Evolutionary conservation across 2,797 vertebrate genomes (phyloP), one percentile per base, ranked within the genome.

Genomic region (Hemitrygon akajei): DNA sequence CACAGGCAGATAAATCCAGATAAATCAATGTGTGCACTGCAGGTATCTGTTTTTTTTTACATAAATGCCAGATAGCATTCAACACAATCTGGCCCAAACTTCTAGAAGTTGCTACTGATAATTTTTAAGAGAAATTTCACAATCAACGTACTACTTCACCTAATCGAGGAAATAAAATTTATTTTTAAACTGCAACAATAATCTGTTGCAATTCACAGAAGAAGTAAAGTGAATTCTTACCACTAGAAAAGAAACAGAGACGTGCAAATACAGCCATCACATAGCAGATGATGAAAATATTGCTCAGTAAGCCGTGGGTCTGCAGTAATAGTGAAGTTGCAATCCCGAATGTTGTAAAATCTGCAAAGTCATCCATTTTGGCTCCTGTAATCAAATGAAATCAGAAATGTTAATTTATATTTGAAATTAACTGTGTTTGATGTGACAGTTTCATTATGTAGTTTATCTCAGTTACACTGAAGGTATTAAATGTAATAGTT

Each of bases 291-390:
- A 97, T 97, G 94, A 99, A 95, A 77, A 98, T 92, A 94, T 97
- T 97, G 0, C 97, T 98, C 95, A 98, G 94, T 94, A 98, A 91
- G 0, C 97, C 96, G 0, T 96, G 95, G 0, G 97, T 97, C 91
- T 97, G 97, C 80, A 99, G 96, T 77, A 99, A 97, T 95, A 99
- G 95, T 0, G 98, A 97, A 0, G 98, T 98, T 91, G 98, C 98
- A 71, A 99, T 97, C 81, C 98, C 98, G 0, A 98, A 99, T 0
- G 98, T 98, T 25, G 98, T 99, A 95, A 98, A 99, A 95, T 98
- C 97, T 0, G 98, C 98, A 4, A 98, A 99, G 94, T 99, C 98
- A 22, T 99, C 98, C 93, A 99, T 95, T 94, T 99, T 98, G 1
- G 97, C 97, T 94, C 98, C 98, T 99, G 95, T 0, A 94, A 75